Evolutionary conservation across 2,888 invertebrate species (phyloP), one percentile per base, ranked within the genome.

Genomic region (Epistrophe eligans): DNA sequence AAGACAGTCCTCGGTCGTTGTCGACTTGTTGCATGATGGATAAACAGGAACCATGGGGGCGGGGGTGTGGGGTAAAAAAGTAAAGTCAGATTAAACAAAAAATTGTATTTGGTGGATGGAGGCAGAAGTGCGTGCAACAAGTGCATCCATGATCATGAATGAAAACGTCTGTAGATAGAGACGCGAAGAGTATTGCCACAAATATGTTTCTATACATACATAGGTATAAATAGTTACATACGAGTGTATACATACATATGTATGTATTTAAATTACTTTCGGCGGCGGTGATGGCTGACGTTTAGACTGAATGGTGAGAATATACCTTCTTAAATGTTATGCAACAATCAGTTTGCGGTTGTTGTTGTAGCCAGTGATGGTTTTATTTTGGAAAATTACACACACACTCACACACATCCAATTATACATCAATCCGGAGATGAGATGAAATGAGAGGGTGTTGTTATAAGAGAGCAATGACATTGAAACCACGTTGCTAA

Each of bases 261-360:
- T 40, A 17, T 50, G 55, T 82, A 87, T 87, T 87, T 79, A 87
- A 87, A 87, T 83, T 79, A 83, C 74, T 87, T 81, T 87, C 83
- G 60, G 66, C 83, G 60, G 66, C 55, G 58, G 24, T 40, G 35
- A 32, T 32, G 70, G 45, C 71, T 80, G 80, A 81, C 84, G 76
- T 72, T 84, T 80, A 72, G 48, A 71, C 48, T 40, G 57, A 40
- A 57, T 62, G 83, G 83, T 52, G 74, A 74, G 50, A 50, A 67
- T 19, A 67, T 19, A 40, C 24, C 24, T 24, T 2, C 8, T 32
- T 32, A 60, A 62, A 76, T 83, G 83, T 87, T 87, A 87, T 87
- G 87, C 76, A 87, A 87, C 76, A 79, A 17, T 45, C 72, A 43
- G 83, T 66, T 87, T 83, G 83, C 87, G 79, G 87, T 87, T 74